These are phyloP conservation scores for Thunnus maccoyii DNA, from an alignment of 2,113 vertebrate genomes.

Conservation along the genomic window DNA sequence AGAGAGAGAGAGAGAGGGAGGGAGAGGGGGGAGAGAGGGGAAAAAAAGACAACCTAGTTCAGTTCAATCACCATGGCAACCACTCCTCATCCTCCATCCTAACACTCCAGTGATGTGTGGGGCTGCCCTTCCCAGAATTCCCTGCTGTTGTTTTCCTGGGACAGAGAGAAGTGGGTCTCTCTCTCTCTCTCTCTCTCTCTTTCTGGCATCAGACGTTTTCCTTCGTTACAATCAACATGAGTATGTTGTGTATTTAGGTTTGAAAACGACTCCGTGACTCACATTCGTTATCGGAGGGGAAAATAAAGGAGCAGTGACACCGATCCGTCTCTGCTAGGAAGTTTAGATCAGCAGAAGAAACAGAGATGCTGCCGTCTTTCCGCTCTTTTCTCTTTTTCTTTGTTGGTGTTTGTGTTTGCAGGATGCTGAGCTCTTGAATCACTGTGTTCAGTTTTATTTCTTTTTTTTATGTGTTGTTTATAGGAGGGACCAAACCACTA, in stretches of 20 bases:
- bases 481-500: too few relatives aligned
- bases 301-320: too few relatives aligned
- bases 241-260: neutral
- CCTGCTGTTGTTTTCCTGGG: constrained; percentile 26
- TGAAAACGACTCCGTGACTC: neutral
- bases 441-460: too few relatives aligned
- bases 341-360: too few relatives aligned
- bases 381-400: too few relatives aligned
- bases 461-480: too few relatives aligned
- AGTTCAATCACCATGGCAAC: constrained; percentile 66
- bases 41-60: constrained; percentile 18
- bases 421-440: too few relatives aligned
- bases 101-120: neutral
- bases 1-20: too few relatives aligned
- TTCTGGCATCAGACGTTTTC: neutral
- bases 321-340: too few relatives aligned
- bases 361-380: too few relatives aligned
- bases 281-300: too few relatives aligned
- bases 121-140: constrained; percentile 46
- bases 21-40: neutral
- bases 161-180: neutral
- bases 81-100: constrained; percentile 42
- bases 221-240: neutral
- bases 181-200: neutral
- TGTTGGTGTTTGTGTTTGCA: too few relatives aligned